A percentile compares a stretch with the other conserved stretches of the same genome.
Evolutionary conservation across 2,888 invertebrate species (phyloP).

Genomic region (Melinopterus prodromus): DNA sequence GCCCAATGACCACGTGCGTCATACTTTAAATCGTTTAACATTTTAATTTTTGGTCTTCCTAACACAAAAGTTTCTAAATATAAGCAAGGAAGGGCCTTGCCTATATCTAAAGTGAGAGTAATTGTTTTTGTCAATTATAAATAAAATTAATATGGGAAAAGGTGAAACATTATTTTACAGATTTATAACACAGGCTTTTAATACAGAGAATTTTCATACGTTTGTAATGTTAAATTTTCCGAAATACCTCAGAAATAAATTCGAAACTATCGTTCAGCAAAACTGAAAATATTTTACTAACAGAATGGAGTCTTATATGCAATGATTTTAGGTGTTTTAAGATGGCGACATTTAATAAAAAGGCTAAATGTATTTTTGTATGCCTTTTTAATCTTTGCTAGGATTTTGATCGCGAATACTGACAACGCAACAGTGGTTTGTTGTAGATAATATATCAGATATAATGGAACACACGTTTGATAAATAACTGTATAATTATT

Average conservation of each 20-base stretch:
- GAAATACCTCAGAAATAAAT: constrained; percentile 6
- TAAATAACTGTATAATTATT: not conserved
- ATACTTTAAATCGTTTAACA: constrained; percentile 41
- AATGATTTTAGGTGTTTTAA: not conserved
- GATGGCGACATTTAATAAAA: not conserved
- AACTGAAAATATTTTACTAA: not conserved
- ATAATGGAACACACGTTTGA: constrained; percentile 12
- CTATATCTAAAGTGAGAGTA: constrained; percentile 5
- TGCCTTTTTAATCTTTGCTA: constrained; percentile 37
- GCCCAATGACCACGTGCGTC: constrained; percentile 54
- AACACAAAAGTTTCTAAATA: not conserved
- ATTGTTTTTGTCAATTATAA: constrained; percentile 20
- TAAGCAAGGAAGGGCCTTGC: constrained; percentile 6
- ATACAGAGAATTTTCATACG: not conserved
- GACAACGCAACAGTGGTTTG: constrained; percentile 20
- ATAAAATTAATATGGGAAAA: not conserved
- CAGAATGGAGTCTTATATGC: not conserved
- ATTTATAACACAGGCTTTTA: not conserved
- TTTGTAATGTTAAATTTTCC: not conserved
- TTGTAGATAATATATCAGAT: constrained; percentile 17
- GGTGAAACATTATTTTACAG: not conserved
- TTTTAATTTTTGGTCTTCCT: not conserved
- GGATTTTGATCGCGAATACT: constrained; percentile 23
- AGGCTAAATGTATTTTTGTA: constrained; percentile 43
- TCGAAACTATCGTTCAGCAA: not conserved